Base-by-base conservation (phyloP, 2,113 vertebrate species). In the Suricata suricatta region DNA sequence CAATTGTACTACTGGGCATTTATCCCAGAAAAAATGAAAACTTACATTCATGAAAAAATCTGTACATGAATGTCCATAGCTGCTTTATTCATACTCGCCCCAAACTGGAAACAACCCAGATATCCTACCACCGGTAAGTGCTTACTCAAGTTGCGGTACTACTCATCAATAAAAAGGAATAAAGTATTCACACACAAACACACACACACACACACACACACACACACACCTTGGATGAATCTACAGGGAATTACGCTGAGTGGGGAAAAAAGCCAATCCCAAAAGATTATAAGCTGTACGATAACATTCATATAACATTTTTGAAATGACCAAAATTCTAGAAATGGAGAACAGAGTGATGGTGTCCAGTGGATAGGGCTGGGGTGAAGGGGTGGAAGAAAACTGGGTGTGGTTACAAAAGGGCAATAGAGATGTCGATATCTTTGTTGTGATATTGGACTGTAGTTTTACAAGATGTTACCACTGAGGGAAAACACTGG, bases 1-100 rank as follows among this genome's bases (percentile, higher is more conserved):
- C 82, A 94, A 94, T 82, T 88, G 50, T n/a, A 71, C 77, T 83
- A 25, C 21, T 89, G 74, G 72, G 52, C 47, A 93, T 90, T 93
- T 90, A 83, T 92, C 92, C 68, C 68, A 95, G 92, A 91, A 93
- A 93, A 93, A 97, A 96, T 86, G 79, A 94, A 83, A 96, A 93
- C 17, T 85, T 84, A 95, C 19, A 14, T 77, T 52, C 50, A 50
- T n/a, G n/a, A 31, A 83, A 97, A 84, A 66, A 85, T 60, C 77
- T 95, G 31, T 79, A 41, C 41, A 41, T 31, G 50, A 79, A 90
- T 86, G 29, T 85, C 66, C 74, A 35, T 69, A 44, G 38, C 57
- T 47, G 41, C 54, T 95, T 81, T 88, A 88, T 63, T 90, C 69
- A 88, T 81, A 93, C 88, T 76, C 38, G 41, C 12, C 35, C 35